Conservation (phyloP, 1,140 invertebrate species). For the Carcinoscorpius rotundicauda region DNA sequence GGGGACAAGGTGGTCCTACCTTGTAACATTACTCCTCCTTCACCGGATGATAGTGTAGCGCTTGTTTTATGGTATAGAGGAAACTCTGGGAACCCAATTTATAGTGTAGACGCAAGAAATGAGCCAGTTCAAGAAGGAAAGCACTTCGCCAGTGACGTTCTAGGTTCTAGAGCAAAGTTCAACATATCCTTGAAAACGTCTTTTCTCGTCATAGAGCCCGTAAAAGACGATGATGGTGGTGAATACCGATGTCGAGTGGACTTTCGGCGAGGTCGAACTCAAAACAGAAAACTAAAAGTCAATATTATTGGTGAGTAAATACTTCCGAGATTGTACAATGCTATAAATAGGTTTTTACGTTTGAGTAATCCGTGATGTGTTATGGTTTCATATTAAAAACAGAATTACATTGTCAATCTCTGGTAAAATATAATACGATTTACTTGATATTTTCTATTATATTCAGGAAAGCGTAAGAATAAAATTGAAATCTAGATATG, state of each 20-base stretch:
- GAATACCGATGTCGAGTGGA: slow-evolving; percentile 74
- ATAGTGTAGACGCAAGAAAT: slow-evolving; percentile 31
- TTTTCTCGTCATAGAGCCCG: slow-evolving; percentile 54
- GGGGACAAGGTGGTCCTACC: slow-evolving; percentile 38
- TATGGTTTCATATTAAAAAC: too few relatives aligned
- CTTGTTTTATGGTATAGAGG: slow-evolving; percentile 84
- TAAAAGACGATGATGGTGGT: slow-evolving; percentile 65
- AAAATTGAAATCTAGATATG: too few relatives aligned
- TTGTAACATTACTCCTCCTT: slow-evolving; percentile 60
- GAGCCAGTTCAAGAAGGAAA: slow-evolving; percentile 14
- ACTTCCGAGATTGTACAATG: too few relatives aligned
- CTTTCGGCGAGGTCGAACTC: slow-evolving; percentile 75
- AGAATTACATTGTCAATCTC: too few relatives aligned
- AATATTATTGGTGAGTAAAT: slow-evolving; percentile 69
- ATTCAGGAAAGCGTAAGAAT: too few relatives aligned
- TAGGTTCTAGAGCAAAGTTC: slow-evolving; percentile 17
- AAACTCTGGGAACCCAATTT: slow-evolving; percentile 65
- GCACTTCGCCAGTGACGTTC: slow-evolving; percentile 19
- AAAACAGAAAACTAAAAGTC: slow-evolving; percentile 75
- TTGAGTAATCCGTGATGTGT: too few relatives aligned
- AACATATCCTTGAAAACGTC: slow-evolving; percentile 37
- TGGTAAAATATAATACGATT: too few relatives aligned
- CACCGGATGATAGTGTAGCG: slow-evolving; percentile 65
- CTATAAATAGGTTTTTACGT: too few relatives aligned
- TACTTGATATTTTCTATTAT: too few relatives aligned